phyloP scores from a whole-genome alignment of 2,797 vertebrate species.

The Gymnoscopelus microlampas region DNA sequence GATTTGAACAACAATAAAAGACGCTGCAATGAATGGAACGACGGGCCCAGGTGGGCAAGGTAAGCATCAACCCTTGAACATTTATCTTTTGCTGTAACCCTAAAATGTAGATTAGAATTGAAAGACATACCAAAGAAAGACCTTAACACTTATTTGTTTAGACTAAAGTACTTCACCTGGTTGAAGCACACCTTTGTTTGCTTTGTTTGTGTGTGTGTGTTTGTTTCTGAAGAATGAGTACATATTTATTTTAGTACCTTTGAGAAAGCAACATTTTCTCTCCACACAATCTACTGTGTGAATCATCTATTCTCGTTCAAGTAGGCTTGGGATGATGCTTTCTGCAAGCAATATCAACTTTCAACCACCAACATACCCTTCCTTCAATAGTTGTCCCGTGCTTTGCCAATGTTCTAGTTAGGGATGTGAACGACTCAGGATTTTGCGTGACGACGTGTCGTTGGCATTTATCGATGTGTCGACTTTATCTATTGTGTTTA shows the following conservation, averaged over 20 bases:
- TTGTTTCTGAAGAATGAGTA: slow-evolving; percentile 8
- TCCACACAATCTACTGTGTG: slow-evolving; percentile 4
- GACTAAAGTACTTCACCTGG: too few species aligned
- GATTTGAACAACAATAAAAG: slow-evolving; percentile 9
- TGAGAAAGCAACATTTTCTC: not conserved
- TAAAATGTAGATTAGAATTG: not conserved
- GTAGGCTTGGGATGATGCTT: slow-evolving; percentile 24
- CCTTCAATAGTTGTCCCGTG: slow-evolving; percentile 25
- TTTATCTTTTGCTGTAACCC: not conserved
- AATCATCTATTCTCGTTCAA: slow-evolving; percentile 15
- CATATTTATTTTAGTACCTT: not conserved
- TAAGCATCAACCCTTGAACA: slow-evolving; percentile 39
- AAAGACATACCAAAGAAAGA: too few species aligned
- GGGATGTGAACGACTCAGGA: too few species aligned
- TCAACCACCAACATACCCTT: slow-evolving; percentile 29
- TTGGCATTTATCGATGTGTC: too few species aligned
- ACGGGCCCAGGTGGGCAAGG: slow-evolving; percentile 41
- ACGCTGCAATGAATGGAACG: slow-evolving; percentile 42
- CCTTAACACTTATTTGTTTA: too few species aligned
- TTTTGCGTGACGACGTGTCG: too few species aligned
- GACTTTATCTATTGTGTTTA: too few species aligned
- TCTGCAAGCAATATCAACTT: slow-evolving; percentile 38
- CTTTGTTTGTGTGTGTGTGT: not conserved
- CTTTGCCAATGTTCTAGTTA: slow-evolving; percentile 42
- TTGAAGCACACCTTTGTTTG: not conserved